Base-by-base conservation (phyloP, 35 echinoderm and acorn worm species). In the Patiria miniata region DNA sequence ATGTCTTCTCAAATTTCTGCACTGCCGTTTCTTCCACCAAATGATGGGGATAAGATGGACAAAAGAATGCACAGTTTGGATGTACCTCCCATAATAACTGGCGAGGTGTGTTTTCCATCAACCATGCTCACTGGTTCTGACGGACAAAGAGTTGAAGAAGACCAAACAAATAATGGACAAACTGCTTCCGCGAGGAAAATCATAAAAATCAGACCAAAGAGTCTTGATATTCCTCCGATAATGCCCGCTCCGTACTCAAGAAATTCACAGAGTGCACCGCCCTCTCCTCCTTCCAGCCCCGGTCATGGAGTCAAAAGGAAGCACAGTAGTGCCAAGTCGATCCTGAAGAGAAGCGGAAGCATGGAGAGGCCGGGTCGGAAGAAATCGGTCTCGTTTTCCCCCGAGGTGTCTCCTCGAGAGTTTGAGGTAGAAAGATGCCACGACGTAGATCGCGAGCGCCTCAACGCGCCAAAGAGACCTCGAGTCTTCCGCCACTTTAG, bases 361-460 rank as follows among this genome's bases (percentile, higher is more conserved):
- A 85, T 83, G 5, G 93, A 95, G 37, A 87, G 86, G 52, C 40
- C 80, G 26, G 86, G 89, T 61, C 85, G 84, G 57, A 95, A 95
- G 77, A 95, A 95, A 68, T 95, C 93, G 29, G 93, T 95, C 6
- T 91, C 93, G 81, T 95, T 95, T 81, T 95, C 93, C 34, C 93
- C 93, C 26, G 89, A 87, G 51, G 88, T 95, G 23, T 83, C 88
- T 30, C 88, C 88, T 38, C 81, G 83, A 30, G 88, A 90, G 26
- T 6, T 73, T 23, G 65, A 73, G 26, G 65, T 73, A 23, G 65
- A 73, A 10, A 26, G 65, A 23, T 23, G 26, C 65, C 29, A 73
- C 65, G 26, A 73, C 65, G 21, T 26, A 22, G 65, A 73, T 34
- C 65, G 26, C 65, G 65, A 73, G 26, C 65, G 65, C 22, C 21